Evolutionary conservation across 1,140 invertebrate genomes (phyloP).

Genomic region (Batillaria attramentaria): DNA sequence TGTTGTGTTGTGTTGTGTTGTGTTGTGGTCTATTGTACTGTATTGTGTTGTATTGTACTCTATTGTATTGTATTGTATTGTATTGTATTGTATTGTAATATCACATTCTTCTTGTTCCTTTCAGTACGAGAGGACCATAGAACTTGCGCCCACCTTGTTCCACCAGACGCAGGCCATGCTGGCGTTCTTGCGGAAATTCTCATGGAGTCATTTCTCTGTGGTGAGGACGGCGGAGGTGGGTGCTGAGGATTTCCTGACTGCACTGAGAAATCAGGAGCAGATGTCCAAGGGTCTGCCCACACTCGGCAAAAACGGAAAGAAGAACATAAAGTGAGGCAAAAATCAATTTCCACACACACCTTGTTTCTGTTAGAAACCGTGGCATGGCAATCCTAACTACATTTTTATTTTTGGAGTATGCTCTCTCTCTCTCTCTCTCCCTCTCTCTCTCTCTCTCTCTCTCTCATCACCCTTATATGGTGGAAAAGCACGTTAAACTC

Average conservation of each 20-base stretch:
- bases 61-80: not conserved
- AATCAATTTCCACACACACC: too few species aligned
- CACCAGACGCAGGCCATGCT: constrained; percentile 49
- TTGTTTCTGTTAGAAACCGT: too few species aligned
- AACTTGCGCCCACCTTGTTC: constrained; percentile 49
- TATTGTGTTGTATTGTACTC: not conserved
- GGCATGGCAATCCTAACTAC: too few species aligned
- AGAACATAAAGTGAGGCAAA: too few species aligned
- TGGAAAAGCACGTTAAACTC: too few species aligned
- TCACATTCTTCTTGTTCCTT: not conserved
- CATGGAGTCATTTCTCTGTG: constrained; percentile 51
- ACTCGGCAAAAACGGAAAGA: constrained; percentile 14
- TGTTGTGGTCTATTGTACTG: not conserved
- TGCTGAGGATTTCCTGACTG: constrained; percentile 37
- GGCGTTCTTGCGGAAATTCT: constrained; percentile 43
- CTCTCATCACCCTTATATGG: too few species aligned
- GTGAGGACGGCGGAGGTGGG: constrained; percentile 35
- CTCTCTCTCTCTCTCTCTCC: not conserved
- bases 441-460: too few species aligned
- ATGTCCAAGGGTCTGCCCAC: constrained; percentile 3
- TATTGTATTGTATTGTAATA: too few species aligned
- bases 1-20: not conserved
- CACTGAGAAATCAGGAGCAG: constrained; percentile 21
- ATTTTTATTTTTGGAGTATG: not conserved
- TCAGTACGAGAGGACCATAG: constrained; percentile 37